Base-by-base conservation (phyloP, 1,140 invertebrate genomes). In the Dendroctonus ponderosae region DNA sequence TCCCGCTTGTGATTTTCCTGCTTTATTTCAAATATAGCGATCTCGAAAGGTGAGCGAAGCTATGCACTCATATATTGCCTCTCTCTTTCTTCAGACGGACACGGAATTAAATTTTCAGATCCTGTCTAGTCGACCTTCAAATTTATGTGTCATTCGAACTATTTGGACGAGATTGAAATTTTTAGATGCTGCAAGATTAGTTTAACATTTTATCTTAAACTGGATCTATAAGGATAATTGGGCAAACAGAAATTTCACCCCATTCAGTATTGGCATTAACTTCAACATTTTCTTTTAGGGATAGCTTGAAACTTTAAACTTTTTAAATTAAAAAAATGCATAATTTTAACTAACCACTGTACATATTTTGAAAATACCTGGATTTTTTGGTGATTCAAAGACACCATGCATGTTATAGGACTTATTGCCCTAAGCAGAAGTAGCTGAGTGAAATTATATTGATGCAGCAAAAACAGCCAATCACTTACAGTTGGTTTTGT, bases 1-100 rank as follows among this genome's bases (percentile, higher is more conserved):
- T 60, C 59, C 62, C 63, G 67, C 70, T 59, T 61, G 63, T 68
- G 66, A 71, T 71, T 71, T 69, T 60, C 67, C 61, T 62, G 66
- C 66, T 68, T 68, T 68, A 68, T 68, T 68, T 63, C 59, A 56
- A 62, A 68, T 58, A 66, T 60, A 51, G 48, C 64, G 42, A 66
- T 48, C n/a, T 51, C 40, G 58, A 48, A 56, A 60, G 59, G 59
- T 63, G 44, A 53, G 46, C 49, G 56, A 26, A 26, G 53, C 51
- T 15, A 40, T 54, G 65, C 65, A 61, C 65, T 67, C 65, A 61
- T 67, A 67, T 67, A 49, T 67, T 61, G 51, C 38, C 49, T 58
- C 43, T 66, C 63, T 66, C 41, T 66, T 59, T 37, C 56, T 59
- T 53, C 48, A 12, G 51, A 67, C 65, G 51, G 65, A 66, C 58